Evolutionary conservation across 2,113 vertebrate genomes (phyloP).

Genomic region (Paramisgurnus dabryanus): DNA sequence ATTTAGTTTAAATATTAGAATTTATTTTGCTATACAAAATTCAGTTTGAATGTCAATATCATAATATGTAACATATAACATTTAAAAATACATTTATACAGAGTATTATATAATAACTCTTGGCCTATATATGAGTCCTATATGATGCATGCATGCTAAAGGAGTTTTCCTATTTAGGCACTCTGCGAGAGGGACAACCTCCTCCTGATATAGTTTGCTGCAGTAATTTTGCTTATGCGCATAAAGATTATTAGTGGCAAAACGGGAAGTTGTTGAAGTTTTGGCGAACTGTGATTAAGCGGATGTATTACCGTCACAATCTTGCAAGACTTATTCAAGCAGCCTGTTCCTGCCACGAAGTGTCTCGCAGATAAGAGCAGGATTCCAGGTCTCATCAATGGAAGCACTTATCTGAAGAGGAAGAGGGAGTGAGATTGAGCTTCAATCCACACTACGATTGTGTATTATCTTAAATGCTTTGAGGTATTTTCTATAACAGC

Average conservation of each 20-base stretch:
- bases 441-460: slow-evolving; percentile 74
- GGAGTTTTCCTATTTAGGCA: background rate
- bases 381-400: slow-evolving; percentile 80
- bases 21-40: background rate
- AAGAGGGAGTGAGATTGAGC: slow-evolving; percentile 78
- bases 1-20: background rate
- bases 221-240: slow-evolving; percentile 63
- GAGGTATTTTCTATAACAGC: slow-evolving; percentile 79
- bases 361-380: slow-evolving; percentile 76
- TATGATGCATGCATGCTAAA: background rate
- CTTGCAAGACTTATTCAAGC: slow-evolving; percentile 77
- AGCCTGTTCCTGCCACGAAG: slow-evolving; percentile 74
- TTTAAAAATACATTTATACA: background rate
- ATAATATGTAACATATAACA: no score
- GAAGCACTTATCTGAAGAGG: slow-evolving; percentile 76
- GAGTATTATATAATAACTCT: background rate
- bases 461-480: slow-evolving; percentile 79
- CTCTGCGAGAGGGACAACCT: slow-evolving; percentile 4
- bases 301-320: slow-evolving; percentile 78
- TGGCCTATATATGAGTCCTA: background rate
- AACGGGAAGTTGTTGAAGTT: slow-evolving; percentile 59
- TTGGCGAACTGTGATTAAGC: slow-evolving; percentile 70
- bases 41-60: background rate
- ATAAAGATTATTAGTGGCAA: slow-evolving; percentile 60
- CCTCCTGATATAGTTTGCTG: background rate